Conservation (phyloP, 2,888 invertebrate species). For the Drosophila tripunctata region DNA sequence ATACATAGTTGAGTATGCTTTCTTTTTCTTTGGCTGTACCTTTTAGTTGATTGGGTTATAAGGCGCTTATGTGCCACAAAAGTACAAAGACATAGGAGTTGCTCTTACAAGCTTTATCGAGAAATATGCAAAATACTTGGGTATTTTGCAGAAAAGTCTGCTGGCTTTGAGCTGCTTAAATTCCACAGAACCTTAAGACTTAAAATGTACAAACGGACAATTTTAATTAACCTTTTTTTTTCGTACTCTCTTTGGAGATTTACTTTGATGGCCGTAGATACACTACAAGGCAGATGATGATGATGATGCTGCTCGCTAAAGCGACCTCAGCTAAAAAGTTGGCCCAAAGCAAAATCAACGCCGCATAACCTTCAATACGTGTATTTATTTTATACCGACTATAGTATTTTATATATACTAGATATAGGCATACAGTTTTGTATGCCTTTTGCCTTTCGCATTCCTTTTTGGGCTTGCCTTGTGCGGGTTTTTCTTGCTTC, state of each 20-base stretch:
- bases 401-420: constrained; percentile 2
- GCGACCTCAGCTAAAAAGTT: constrained; percentile 29
- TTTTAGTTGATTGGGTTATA: constrained; percentile 54
- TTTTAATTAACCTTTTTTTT: constrained; percentile 55
- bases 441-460: constrained; percentile 13
- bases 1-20: constrained; percentile 7
- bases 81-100: constrained; percentile 18
- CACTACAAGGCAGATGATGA: neutral
- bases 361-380: constrained; percentile 25
- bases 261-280: constrained; percentile 26
- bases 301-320: constrained; percentile 3
- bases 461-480: constrained; percentile 11
- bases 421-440: constrained; percentile 17
- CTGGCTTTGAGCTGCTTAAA: constrained; percentile 10
- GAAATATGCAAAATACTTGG: constrained; percentile 18
- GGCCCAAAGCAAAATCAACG: constrained; percentile 31
- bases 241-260: neutral
- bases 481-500: constrained; percentile 9
- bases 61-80: constrained; percentile 33
- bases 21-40: constrained; percentile 1
- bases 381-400: constrained; percentile 24
- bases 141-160: constrained; percentile 2
- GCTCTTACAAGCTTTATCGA: constrained; percentile 24
- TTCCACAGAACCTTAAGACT: constrained; percentile 10
- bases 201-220: constrained; percentile 26